phyloP scores from a whole-genome alignment of 2,888 invertebrate genomes.

The Micropterix aruncella region DNA sequence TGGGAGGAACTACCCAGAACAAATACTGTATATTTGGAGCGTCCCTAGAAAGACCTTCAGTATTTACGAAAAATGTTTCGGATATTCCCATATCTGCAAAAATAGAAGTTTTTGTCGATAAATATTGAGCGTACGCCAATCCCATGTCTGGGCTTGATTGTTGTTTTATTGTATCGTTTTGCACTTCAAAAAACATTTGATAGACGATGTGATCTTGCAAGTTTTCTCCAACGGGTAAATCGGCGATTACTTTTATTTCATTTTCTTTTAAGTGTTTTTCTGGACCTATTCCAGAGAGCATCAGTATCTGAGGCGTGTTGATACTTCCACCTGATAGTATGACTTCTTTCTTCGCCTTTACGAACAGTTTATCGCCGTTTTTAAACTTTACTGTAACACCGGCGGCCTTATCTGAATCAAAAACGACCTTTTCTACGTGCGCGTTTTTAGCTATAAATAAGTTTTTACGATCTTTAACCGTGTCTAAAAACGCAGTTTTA shows the following conservation, averaged over 20 bases:
- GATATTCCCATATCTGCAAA: neutral
- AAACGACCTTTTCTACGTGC: slow-evolving; percentile 35
- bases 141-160: neutral
- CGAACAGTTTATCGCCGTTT: slow-evolving; percentile 15
- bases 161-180: slow-evolving; percentile 11
- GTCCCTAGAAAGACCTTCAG: slow-evolving; percentile 16
- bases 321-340: slow-evolving; percentile 52
- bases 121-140: neutral
- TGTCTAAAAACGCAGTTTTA: slow-evolving; percentile 21
- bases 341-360: slow-evolving; percentile 40
- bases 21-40: slow-evolving; percentile 24
- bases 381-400: slow-evolving; percentile 20
- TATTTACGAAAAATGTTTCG: slow-evolving; percentile 18
- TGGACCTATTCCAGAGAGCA: slow-evolving; percentile 53
- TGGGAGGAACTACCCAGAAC: slow-evolving; percentile 19
- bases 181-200: neutral
- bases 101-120: neutral
- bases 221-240: slow-evolving; percentile 39
- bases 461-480: slow-evolving; percentile 35
- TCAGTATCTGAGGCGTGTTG: slow-evolving; percentile 50
- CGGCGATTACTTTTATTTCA: slow-evolving; percentile 24
- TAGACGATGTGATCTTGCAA: slow-evolving; percentile 30
- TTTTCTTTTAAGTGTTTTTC: slow-evolving; percentile 27
- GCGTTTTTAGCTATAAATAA: slow-evolving; percentile 42
- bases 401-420: slow-evolving; percentile 31